A percentile compares a stretch with the other conserved stretches of the same genome.
phyloP scores from a whole-genome alignment of 2,113 vertebrate species.

The Labrus mixtus region DNA sequence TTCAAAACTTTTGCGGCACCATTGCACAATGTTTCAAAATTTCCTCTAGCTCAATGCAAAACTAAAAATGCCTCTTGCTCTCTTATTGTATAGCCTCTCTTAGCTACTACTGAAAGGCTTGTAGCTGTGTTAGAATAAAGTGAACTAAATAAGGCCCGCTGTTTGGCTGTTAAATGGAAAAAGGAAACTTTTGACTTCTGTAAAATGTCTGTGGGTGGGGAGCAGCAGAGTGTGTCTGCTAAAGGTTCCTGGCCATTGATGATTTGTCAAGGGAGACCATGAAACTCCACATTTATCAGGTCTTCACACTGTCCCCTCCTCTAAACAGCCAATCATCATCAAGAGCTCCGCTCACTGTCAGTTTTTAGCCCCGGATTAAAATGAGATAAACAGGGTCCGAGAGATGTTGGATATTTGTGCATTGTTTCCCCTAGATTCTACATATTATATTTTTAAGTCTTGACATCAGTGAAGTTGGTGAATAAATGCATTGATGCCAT shows the following conservation, averaged over 20 bases:
- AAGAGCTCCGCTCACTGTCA: conserved; percentile 27
- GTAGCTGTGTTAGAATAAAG: conserved; percentile 21
- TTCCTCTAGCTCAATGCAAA: conserved; percentile 85
- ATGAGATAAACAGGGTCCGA: conserved; percentile 3
- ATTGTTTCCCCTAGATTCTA: neutral
- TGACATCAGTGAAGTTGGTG: too few relatives aligned
- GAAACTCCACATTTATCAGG: conserved; percentile 79
- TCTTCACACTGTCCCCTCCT: conserved; percentile 74
- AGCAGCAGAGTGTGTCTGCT: conserved; percentile 75
- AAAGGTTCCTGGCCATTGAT: conserved; percentile 79
- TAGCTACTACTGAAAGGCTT: conserved; percentile 39
- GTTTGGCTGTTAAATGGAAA: conserved; percentile 65
- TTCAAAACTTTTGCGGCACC: conserved; percentile 85
- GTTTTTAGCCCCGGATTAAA: conserved; percentile 22
- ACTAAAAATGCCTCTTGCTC: conserved; percentile 54
- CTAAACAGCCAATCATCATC: conserved; percentile 77
- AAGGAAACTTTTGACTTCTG: conserved; percentile 79
- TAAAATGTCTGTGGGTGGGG: conserved; percentile 75
- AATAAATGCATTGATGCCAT: too few relatives aligned
- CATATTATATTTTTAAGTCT: too few relatives aligned
- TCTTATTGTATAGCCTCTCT: conserved; percentile 51
- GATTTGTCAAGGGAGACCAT: conserved; percentile 77
- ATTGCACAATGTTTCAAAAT: conserved; percentile 88
- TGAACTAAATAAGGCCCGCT: conserved; percentile 47
- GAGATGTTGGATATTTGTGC: neutral